Conservation (phyloP, 2,113 vertebrate species). For the Scalopus aquaticus region DNA sequence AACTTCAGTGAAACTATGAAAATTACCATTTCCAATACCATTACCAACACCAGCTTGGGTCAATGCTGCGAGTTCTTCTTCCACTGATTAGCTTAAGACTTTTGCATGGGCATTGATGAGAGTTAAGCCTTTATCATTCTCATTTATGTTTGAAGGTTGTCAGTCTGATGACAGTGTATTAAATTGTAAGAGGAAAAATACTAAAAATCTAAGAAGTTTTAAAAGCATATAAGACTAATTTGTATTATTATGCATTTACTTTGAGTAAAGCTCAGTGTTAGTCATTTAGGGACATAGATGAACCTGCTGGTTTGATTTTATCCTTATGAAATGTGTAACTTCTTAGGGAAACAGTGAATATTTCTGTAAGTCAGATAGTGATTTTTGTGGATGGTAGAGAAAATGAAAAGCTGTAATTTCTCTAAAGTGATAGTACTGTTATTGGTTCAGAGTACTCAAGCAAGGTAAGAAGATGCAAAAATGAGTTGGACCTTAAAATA, state of each 20-base stretch:
- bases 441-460: neutral
- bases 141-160: neutral
- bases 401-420: neutral
- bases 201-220: neutral
- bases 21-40: conserved; percentile 8
- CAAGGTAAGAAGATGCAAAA: neutral
- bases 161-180: neutral
- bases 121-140: neutral
- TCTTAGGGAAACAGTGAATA: neutral
- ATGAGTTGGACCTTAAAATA: neutral
- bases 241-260: neutral
- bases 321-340: neutral
- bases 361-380: neutral
- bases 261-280: neutral
- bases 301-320: neutral
- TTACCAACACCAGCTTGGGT: neutral
- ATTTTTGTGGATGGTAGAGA: neutral
- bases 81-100: neutral
- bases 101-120: neutral
- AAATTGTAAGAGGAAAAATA: conserved; percentile 6
- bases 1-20: neutral
- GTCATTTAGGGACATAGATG: neutral
- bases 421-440: neutral
- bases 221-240: conserved; percentile 10
- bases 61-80: neutral